Percentiles rank a stretch among this genome's conserved stretches.
Conservation (phyloP, 2,797 vertebrate genomes). For the Chromis chromis region DNA sequence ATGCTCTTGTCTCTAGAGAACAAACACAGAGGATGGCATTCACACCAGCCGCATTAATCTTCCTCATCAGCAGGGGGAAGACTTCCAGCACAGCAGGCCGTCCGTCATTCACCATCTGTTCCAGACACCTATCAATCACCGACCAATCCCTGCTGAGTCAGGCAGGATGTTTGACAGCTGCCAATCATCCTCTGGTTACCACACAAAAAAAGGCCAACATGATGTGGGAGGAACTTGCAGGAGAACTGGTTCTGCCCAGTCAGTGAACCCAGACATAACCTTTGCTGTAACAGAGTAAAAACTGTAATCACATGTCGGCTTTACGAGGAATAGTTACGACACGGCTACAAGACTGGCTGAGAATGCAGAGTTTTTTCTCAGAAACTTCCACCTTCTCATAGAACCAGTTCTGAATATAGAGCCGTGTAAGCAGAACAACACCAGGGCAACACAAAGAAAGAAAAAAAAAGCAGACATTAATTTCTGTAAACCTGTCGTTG, state of each 20-base stretch:
- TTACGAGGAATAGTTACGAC: neutral
- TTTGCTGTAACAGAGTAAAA: neutral
- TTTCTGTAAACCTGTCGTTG: neutral
- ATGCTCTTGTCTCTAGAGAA: constrained; percentile 12
- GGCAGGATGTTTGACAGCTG: constrained; percentile 11
- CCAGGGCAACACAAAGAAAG: neutral
- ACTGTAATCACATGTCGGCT: constrained; percentile 4
- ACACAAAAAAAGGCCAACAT: neutral
- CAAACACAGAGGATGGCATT: constrained; percentile 26
- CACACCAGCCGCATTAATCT: constrained; percentile 22
- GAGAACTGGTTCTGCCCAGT: neutral
- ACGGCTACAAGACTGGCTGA: neutral
- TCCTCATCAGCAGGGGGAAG: constrained; percentile 42
- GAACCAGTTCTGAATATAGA: neutral
- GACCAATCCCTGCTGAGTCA: constrained; percentile 42
- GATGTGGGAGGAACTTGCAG: neutral
- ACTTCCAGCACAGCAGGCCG: constrained; percentile 26
- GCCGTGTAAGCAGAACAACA: neutral
- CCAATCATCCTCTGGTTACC: constrained; percentile 20
- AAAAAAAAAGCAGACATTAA: neutral
- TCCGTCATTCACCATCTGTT: constrained; percentile 53
- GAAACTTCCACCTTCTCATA: constrained; percentile 1
- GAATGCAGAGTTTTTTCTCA: neutral
- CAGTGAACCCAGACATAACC: neutral
- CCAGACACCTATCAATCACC: constrained; percentile 41